These are phyloP conservation scores for Thomomys bottae DNA, from an alignment of 2,113 vertebrate genomes.

Conservation along the genomic window DNA sequence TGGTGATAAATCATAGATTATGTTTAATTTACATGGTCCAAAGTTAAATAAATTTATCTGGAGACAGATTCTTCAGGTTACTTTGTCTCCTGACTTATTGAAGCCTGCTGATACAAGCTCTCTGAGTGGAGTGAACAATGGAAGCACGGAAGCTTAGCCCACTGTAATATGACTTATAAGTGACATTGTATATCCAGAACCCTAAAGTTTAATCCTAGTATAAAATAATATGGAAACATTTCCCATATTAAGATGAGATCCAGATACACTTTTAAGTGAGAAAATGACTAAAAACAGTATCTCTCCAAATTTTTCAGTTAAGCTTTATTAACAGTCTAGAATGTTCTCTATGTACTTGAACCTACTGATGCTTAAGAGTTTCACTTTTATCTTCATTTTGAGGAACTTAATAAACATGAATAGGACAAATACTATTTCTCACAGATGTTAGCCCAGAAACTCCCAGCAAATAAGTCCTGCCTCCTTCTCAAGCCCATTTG, in stretches of 20 bases:
- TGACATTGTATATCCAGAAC: constrained; percentile 44
- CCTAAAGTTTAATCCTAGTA: constrained; percentile 75
- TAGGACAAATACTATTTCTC: constrained; percentile 29
- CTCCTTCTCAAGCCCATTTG: constrained; percentile 31
- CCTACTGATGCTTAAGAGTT: constrained; percentile 79
- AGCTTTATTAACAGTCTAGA: constrained; percentile 81
- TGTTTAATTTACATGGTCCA: constrained; percentile 63
- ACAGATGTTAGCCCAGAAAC: constrained; percentile 36
- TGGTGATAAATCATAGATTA: constrained; percentile 75
- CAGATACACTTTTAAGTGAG: constrained; percentile 75
- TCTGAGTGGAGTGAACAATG: constrained; percentile 45
- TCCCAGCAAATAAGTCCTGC: not conserved
- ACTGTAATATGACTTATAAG: constrained; percentile 53
- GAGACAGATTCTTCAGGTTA: constrained; percentile 66
- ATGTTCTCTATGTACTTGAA: constrained; percentile 80
- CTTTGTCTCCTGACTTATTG: constrained; percentile 58
- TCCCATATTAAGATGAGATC: constrained; percentile 77
- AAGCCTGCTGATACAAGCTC: constrained; percentile 69
- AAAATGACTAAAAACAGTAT: constrained; percentile 79
- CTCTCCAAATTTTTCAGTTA: constrained; percentile 79
- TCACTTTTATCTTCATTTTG: constrained; percentile 76
- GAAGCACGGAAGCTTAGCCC: constrained; percentile 56
- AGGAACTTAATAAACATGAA: constrained; percentile 76
- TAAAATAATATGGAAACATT: constrained; percentile 67
- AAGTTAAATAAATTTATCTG: constrained; percentile 50